Percentiles rank a stretch among this genome's conserved stretches.
phyloP scores from a whole-genome alignment of 2,797 vertebrate genomes.

The Chelon labrosus region DNA sequence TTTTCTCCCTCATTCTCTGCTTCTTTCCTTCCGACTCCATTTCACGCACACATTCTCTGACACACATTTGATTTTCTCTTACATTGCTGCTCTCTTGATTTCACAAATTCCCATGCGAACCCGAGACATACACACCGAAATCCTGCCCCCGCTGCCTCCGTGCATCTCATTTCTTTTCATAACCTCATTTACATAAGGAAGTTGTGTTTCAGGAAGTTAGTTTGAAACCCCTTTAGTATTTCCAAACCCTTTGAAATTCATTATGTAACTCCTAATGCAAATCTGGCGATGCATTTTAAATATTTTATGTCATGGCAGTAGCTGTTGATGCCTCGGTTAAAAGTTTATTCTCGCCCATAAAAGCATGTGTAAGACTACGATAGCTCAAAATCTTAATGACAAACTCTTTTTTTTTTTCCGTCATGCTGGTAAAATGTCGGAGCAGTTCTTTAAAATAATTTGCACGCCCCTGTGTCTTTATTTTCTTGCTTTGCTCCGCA shows the following conservation, averaged over 20 bases:
- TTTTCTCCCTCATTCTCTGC: constrained; percentile 30
- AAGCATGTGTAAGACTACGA: constrained; percentile 14
- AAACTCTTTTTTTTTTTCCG: neutral
- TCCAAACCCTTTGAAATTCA: constrained; percentile 62
- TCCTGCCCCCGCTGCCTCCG: constrained; percentile 46
- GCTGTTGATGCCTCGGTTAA: constrained; percentile 24
- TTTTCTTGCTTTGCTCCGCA: constrained; percentile 12
- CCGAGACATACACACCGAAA: constrained; percentile 57
- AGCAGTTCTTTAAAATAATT: constrained; percentile 1
- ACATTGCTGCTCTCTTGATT: constrained; percentile 59
- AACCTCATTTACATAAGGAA: constrained; percentile 68
- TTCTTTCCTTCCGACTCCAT: constrained; percentile 18
- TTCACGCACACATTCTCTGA: constrained; percentile 29
- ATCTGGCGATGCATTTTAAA: constrained; percentile 61
- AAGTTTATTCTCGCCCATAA: constrained; percentile 11
- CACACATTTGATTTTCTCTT: constrained; percentile 64
- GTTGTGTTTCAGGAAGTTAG: constrained; percentile 68
- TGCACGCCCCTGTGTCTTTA: neutral
- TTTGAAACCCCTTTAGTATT: constrained; percentile 62
- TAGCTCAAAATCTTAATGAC: constrained; percentile 16
- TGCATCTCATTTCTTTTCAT: constrained; percentile 68
- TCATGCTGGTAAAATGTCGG: constrained; percentile 6
- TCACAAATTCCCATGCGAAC: constrained; percentile 57
- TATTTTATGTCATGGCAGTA: constrained; percentile 41
- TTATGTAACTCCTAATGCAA: constrained; percentile 66